Conservation (phyloP, 2,888 invertebrate genomes). For the Ornithoptera priamus region DNA sequence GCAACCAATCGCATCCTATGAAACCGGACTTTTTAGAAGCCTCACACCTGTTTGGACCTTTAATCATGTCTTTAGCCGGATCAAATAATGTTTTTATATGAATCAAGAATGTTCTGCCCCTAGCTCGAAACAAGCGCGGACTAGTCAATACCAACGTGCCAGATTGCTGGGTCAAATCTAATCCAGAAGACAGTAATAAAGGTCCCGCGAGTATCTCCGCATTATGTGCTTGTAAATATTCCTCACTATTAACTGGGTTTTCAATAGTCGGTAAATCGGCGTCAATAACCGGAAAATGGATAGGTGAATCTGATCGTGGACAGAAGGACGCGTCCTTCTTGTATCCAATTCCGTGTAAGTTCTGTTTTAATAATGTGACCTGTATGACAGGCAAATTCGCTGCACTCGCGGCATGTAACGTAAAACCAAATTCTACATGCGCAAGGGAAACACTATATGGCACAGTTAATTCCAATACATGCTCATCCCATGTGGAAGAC, state of each 20-base stretch:
- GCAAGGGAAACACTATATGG: slow-evolving; percentile 89
- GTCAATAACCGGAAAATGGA: slow-evolving; percentile 61
- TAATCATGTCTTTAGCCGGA: slow-evolving; percentile 81
- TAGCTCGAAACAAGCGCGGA: slow-evolving; percentile 88
- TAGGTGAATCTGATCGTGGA: slow-evolving; percentile 64
- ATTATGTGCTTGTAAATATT: slow-evolving; percentile 92
- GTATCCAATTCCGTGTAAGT: slow-evolving; percentile 79
- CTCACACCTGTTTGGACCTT: slow-evolving; percentile 59
- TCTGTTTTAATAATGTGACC: slow-evolving; percentile 82
- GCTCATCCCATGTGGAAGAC: slow-evolving; percentile 95
- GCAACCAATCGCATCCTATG: slow-evolving; percentile 94
- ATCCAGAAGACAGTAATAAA: slow-evolving; percentile 87
- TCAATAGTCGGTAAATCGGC: slow-evolving; percentile 72
- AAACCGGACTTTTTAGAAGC: slow-evolving; percentile 71
- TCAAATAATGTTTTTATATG: slow-evolving; percentile 87
- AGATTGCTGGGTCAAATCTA: slow-evolving; percentile 91
- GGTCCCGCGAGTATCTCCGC: slow-evolving; percentile 96
- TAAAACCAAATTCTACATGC: slow-evolving; percentile 94
- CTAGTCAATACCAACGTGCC: slow-evolving; percentile 93
- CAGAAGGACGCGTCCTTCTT: slow-evolving; percentile 73
- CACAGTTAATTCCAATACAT: slow-evolving; percentile 92
- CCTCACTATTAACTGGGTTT: slow-evolving; percentile 88
- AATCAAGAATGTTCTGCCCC: slow-evolving; percentile 88
- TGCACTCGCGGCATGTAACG: slow-evolving; percentile 87
- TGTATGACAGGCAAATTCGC: slow-evolving; percentile 89